Percentiles rank a stretch among this genome's conserved stretches.
Evolutionary conservation across 64 coral and sea anemone genomes (phyloP).

Genomic region (Montipora cactus): DNA sequence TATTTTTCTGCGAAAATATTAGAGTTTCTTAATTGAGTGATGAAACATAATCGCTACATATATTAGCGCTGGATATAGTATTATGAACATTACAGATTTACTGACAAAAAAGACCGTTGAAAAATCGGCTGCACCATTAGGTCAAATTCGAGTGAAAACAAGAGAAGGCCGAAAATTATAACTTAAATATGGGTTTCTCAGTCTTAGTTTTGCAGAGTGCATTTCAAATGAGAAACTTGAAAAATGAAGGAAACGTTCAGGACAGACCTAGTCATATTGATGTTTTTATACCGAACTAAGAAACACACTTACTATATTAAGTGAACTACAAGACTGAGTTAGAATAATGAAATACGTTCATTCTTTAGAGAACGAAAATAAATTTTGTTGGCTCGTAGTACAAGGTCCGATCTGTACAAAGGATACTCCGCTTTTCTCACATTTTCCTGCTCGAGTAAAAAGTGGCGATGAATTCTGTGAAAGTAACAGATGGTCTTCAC

Average conservation of each 20-base stretch:
- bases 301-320: not conserved
- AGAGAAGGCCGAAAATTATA: not conserved
- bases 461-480: slow-evolving; percentile 28
- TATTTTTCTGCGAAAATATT: not conserved
- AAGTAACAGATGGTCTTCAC: slow-evolving; percentile 36
- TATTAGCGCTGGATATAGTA: too few relatives aligned
- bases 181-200: too few relatives aligned
- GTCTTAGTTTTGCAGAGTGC: too few relatives aligned
- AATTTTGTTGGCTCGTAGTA: not conserved
- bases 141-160: not conserved
- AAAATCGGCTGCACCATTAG: not conserved
- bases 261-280: not conserved
- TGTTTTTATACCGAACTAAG: not conserved
- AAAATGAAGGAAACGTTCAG: not conserved
- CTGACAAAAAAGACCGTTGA: not conserved
- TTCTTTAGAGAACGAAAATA: not conserved
- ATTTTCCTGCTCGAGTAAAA: not conserved
- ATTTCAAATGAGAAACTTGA: too few relatives aligned
- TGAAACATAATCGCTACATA: not conserved
- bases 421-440: not conserved
- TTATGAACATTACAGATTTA: not conserved
- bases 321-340: not conserved
- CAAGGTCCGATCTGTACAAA: not conserved
- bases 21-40: not conserved
- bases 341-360: not conserved